Conservation (phyloP, 2,797 vertebrate species). For the Poeciliopsis presidionis region DNA sequence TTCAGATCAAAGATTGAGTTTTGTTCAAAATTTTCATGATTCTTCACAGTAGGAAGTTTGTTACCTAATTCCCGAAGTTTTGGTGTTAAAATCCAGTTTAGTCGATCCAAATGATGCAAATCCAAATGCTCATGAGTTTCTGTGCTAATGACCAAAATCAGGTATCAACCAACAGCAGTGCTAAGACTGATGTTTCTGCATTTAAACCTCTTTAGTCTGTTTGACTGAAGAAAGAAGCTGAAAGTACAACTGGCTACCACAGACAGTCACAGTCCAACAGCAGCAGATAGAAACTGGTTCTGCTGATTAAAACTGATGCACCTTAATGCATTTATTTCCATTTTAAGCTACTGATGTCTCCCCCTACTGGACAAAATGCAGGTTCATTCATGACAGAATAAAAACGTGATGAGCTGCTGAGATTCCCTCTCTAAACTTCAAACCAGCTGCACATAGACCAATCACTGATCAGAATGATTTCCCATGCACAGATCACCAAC, state of each 20-base stretch:
- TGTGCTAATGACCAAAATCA: not conserved
- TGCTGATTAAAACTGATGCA: not conserved
- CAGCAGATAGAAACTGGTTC: not conserved
- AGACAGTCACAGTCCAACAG: not conserved
- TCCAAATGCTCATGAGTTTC: not conserved
- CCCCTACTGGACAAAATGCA: not conserved
- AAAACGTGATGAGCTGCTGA: conserved; percentile 26
- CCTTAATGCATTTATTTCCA: not conserved
- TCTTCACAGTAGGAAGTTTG: not conserved
- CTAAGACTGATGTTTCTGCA: not conserved
- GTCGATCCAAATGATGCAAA: not conserved
- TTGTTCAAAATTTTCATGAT: not conserved
- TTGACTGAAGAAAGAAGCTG: not conserved
- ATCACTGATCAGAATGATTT: not conserved
- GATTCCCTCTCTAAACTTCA: conserved; percentile 46
- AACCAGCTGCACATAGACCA: conserved; percentile 32
- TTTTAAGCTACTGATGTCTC: not conserved
- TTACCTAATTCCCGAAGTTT: not conserved
- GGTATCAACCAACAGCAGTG: not conserved
- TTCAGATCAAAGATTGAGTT: not conserved
- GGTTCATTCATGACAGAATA: not conserved
- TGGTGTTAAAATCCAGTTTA: not conserved
- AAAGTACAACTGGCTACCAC: not conserved
- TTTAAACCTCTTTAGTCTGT: not conserved
- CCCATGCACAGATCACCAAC: not conserved